Conservation (phyloP, 2,888 invertebrate genomes). For the Girardia tigrina region DNA sequence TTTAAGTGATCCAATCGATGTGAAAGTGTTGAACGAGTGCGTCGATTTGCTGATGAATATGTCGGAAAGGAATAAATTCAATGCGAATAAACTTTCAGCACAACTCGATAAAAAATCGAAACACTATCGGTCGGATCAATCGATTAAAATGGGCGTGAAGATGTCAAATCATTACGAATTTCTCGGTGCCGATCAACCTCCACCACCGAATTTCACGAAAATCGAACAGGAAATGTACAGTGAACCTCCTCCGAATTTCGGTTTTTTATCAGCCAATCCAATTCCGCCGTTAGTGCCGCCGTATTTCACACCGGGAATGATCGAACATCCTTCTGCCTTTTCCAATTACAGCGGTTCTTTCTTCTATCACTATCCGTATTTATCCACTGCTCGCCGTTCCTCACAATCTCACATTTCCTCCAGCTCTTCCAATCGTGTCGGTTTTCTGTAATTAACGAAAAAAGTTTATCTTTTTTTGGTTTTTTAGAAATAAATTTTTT, state of each 20-base stretch:
- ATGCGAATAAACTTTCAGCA: background rate
- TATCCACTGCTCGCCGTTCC: no score
- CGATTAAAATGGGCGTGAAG: background rate
- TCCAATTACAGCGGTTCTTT: background rate
- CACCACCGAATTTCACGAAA: background rate
- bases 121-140: no score
- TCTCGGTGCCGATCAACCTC: background rate
- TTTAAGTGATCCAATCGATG: conserved; percentile 14
- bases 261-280: background rate
- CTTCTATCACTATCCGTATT: background rate
- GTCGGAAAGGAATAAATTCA: background rate
- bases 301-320: background rate
- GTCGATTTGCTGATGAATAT: background rate
- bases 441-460: no score
- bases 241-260: no score
- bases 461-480: no score
- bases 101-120: background rate
- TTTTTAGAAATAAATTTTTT: no score
- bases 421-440: no score
- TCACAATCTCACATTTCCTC: no score
- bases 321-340: background rate
- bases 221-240: background rate
- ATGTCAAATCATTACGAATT: background rate
- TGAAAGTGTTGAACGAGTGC: background rate
- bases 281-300: background rate